These are phyloP conservation scores for Chironex yamaguchii DNA, from an alignment of 30 jellyfish, hydroid and myxozoan species.

Conservation along the genomic window DNA sequence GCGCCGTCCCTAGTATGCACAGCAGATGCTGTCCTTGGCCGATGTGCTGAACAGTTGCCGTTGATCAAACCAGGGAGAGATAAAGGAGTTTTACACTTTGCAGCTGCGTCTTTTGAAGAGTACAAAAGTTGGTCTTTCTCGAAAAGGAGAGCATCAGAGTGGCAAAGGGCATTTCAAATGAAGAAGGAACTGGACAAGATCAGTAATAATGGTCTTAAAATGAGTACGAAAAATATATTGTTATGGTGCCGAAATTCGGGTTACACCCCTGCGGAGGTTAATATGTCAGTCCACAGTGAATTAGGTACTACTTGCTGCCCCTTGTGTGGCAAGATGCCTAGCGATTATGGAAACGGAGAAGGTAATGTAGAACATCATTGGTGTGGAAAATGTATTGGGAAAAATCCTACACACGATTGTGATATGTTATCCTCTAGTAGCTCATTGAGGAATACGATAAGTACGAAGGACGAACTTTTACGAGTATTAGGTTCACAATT, in stretches of 20 bases:
- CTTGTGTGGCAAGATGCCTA: slow-evolving; percentile 71
- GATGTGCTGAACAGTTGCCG: slow-evolving; percentile 67
- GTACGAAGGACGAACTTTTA: slow-evolving; percentile 9
- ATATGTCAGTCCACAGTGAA: slow-evolving; percentile 37
- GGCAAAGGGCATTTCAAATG: slow-evolving; percentile 87
- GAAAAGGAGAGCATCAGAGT: slow-evolving; percentile 94
- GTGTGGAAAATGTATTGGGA: slow-evolving; percentile 63
- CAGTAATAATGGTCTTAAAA: neutral
- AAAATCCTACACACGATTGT: neutral
- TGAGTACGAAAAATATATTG: slow-evolving; percentile 77
- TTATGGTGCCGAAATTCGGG: slow-evolving; percentile 94
- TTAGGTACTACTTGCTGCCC: slow-evolving; percentile 47
- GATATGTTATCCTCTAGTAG: neutral
- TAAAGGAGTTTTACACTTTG: slow-evolving; percentile 34
- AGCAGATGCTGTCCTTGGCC: slow-evolving; percentile 33
- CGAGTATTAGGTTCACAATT: neutral
- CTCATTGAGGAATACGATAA: neutral
- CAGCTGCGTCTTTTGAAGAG: slow-evolving; percentile 73
- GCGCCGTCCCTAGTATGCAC: neutral
- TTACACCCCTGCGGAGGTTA: slow-evolving; percentile 80
- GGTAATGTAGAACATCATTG: neutral
- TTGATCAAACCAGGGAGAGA: slow-evolving; percentile 31
- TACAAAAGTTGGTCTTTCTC: slow-evolving; percentile 84
- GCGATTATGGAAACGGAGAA: neutral
- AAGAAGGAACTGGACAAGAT: slow-evolving; percentile 19